Base-by-base conservation (phyloP, 2,888 invertebrate species). In the Stenotaenia linearis region DNA sequence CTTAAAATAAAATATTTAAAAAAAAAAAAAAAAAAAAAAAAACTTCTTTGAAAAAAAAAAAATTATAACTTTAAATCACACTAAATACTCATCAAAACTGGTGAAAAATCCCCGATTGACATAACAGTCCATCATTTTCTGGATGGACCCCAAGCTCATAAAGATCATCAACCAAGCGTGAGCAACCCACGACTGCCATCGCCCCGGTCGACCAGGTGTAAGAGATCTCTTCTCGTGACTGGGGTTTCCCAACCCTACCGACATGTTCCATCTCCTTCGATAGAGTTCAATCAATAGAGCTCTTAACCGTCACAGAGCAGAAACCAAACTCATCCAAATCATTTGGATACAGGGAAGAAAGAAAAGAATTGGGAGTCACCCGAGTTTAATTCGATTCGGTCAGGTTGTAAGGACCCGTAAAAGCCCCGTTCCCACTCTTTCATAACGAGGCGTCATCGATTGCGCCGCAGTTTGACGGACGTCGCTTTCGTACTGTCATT, bases 201-300 rank as follows among this genome's bases (percentile, higher is more conserved):
- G 18, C 56, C 56, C 56, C 18, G 56, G 56, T 56, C 56, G 56
- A 56, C 56, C 56, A 56, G 56, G 56, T 56, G 56, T 18, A 56
- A 56, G 56, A 56, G 56, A 56, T 56, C 56, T 56, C 50, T 56
- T 56, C 56, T 56, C 56, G 23, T 56, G 56, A 56, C 56, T 56
- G 15, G 56, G 56, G 56, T 56, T 56, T 56, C 56, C 56, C 56
- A 56, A 56, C 56, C n/a, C 56, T 18, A 56, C 56, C 56, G 56
- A 56, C 56, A 56, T 56, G 56, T 56, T 56, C 56, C 21, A 21
- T 56, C 56, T 23, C 56, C 18, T 23, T 56, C 56, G 56, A 56
- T 56, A 18, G 23, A 56, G 56, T 18, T 56, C 56, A 56, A 56
- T 56, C 56, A 56, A 56, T 56, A 56, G 56, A 6, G 21, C 56